A percentile compares a stretch with the other conserved stretches of the same genome.
Conservation (phyloP, 2,797 vertebrate genomes). For the Acridotheres tristis region DNA sequence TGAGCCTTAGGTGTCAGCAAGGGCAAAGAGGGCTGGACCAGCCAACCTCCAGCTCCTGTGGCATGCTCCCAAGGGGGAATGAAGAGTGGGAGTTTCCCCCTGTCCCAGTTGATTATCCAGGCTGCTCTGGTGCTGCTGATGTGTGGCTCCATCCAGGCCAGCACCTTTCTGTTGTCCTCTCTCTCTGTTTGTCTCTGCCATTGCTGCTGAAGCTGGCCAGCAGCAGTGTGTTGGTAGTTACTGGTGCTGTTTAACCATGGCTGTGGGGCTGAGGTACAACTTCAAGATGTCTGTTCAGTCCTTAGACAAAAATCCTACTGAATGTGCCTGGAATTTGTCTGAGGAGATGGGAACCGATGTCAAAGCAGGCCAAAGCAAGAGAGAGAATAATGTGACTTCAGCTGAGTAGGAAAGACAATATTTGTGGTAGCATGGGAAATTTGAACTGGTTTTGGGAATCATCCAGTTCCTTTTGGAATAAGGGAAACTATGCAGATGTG, state of each 20-base stretch:
- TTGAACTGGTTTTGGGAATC: background rate
- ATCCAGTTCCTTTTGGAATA: background rate
- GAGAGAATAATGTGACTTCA: background rate
- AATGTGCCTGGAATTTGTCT: background rate
- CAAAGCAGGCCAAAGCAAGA: background rate
- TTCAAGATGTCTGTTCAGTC: background rate
- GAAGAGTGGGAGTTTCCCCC: background rate
- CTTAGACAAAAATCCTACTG: background rate
- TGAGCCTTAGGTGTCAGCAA: background rate
- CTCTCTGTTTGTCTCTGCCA: background rate
- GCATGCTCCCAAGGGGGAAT: rapidly evolving
- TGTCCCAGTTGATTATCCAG: rapidly evolving
- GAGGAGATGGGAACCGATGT: background rate
- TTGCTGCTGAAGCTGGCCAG: background rate
- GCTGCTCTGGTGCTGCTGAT: background rate
- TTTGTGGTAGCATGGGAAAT: background rate
- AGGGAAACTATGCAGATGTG: background rate
- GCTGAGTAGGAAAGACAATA: background rate
- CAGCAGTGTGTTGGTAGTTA: background rate
- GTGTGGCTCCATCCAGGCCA: background rate
- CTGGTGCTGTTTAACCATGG: background rate
- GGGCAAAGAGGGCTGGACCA: background rate
- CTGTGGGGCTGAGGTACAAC: background rate
- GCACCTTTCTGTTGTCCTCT: background rate
- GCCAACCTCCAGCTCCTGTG: rapidly evolving